Base-by-base conservation (phyloP, 2,113 vertebrate genomes). In the Willisornis vidua region DNA sequence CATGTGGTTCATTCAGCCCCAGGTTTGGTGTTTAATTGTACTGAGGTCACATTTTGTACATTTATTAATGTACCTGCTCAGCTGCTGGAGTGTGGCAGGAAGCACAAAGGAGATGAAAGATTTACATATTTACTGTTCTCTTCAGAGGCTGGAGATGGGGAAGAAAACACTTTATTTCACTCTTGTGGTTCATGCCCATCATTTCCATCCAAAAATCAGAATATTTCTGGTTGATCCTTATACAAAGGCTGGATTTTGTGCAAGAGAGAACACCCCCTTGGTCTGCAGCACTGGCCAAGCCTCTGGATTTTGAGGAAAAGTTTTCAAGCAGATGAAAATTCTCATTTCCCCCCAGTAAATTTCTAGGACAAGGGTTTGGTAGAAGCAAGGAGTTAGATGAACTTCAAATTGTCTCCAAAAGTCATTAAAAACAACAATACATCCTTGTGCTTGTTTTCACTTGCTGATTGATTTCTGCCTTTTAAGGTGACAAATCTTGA, bases 401-500 rank as follows among this genome's bases (percentile, higher is more conserved):
- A 41, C 59, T 78, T 90, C 70, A 75, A 91, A 79, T 63, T 73
- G 61, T n/a, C 59, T 76, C 46, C 39, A 25, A 67, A 62, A 58
- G 18, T n/a, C 29, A 85, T 94, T 91, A 72, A 92, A 96, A 95
- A 89, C 31, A 55, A 57, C 18, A 43, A 89, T 87, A 54, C 82
- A 45, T 84, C 72, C 65, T 62, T 55, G 91, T 82, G 55, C 90
- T 96, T 85, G 67, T 73, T 35, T 79, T 51, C 1, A 1, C 51
- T 93, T 90, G 59, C 25, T 84, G 57, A 75, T 78, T 85, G 58
- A 70, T 89, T 86, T 66, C 68, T 86, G 59, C 39, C 46, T 90
- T 89, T 61, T 55, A n/a, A 61, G 45, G 57, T 5, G 7, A 76
- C 35, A 8, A 65, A 76, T 68, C 63, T 15, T 90, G 78, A 76